A percentile compares a stretch with the other conserved stretches of the same genome.
These are phyloP conservation scores for Astropecten irregularis DNA, from an alignment of 53 echinoderm and acorn worm species.

Conservation along the genomic window DNA sequence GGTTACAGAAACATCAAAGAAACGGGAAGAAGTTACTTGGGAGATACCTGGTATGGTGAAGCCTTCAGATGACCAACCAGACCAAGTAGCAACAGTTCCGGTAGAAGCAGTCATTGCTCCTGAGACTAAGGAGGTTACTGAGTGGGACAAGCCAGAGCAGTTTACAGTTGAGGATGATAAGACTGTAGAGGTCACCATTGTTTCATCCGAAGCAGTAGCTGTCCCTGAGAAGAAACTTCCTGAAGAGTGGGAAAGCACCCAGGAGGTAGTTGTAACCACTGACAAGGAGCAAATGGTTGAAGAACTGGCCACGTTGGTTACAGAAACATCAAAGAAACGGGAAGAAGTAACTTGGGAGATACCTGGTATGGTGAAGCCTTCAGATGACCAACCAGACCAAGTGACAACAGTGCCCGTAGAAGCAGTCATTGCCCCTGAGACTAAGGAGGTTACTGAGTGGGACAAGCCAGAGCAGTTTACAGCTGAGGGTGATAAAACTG, in stretches of 20 bases:
- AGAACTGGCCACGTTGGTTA: conserved; percentile 34
- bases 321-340: conserved; percentile 34
- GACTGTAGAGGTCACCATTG: not conserved
- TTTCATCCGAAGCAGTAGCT: conserved; percentile 26
- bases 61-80: conserved; percentile 5
- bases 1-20: conserved; percentile 12
- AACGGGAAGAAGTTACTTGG: conserved; percentile 20
- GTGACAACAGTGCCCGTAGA: conserved; percentile 21
- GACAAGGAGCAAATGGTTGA: conserved; percentile 48
- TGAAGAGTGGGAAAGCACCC: conserved; percentile 7
- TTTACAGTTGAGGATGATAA: not conserved
- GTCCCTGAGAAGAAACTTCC: conserved; percentile 34
- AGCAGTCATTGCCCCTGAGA: conserved; percentile 47
- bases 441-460: conserved; percentile 13
- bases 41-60: conserved; percentile 14
- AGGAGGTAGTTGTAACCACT: conserved; percentile 30
- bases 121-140: conserved; percentile 15
- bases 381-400: conserved; percentile 21
- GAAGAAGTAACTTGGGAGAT: conserved; percentile 31
- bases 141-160: conserved; percentile 46
- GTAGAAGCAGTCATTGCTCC: conserved; percentile 50
- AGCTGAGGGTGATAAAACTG: not conserved
- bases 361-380: conserved; percentile 3
- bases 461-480: conserved; percentile 46
- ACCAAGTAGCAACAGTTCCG: conserved; percentile 40